These are phyloP conservation scores for Brevimyrus niger DNA, from an alignment of 2,113 vertebrate genomes.

Conservation along the genomic window DNA sequence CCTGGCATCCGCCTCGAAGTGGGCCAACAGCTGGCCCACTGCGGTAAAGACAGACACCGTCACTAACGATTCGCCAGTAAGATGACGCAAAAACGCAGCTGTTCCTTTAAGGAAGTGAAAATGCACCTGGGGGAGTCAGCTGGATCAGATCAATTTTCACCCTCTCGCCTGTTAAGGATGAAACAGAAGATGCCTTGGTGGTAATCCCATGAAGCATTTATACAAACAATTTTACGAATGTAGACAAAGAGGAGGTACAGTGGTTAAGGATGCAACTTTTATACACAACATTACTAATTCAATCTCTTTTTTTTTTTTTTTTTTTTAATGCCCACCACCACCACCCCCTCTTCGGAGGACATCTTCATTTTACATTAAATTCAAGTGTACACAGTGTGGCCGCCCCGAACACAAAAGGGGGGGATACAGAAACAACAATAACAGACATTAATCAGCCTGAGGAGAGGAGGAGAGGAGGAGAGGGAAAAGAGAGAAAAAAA, in stretches of 20 bases:
- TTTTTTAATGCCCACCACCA: too few species aligned
- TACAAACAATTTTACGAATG: neutral
- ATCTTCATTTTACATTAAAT: too few species aligned
- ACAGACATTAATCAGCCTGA: too few species aligned
- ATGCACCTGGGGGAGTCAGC: constrained; percentile 57
- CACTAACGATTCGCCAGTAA: neutral
- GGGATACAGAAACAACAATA: too few species aligned
- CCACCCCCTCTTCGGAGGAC: too few species aligned
- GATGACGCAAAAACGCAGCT: neutral
- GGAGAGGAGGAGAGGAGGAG: too few species aligned
- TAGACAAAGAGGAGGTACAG: neutral
- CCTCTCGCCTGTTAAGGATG: constrained; percentile 48
- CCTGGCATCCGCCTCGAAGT: constrained; percentile 60
- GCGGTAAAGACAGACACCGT: constrained; percentile 22
- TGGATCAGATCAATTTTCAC: constrained; percentile 66
- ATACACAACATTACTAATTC: neutral
- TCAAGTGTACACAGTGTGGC: too few species aligned
- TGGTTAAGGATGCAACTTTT: neutral
- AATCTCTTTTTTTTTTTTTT: too few species aligned
- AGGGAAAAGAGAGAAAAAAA: too few species aligned
- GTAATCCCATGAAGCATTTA: neutral
- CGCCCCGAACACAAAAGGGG: too few species aligned
- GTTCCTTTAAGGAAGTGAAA: neutral
- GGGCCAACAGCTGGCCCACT: constrained; percentile 55
- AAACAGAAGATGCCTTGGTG: constrained; percentile 21